Percentiles rank a stretch among this genome's conserved stretches.
Evolutionary conservation across 2,113 vertebrate genomes (phyloP).

Genomic region (Tragelaphus strepsiceros): DNA sequence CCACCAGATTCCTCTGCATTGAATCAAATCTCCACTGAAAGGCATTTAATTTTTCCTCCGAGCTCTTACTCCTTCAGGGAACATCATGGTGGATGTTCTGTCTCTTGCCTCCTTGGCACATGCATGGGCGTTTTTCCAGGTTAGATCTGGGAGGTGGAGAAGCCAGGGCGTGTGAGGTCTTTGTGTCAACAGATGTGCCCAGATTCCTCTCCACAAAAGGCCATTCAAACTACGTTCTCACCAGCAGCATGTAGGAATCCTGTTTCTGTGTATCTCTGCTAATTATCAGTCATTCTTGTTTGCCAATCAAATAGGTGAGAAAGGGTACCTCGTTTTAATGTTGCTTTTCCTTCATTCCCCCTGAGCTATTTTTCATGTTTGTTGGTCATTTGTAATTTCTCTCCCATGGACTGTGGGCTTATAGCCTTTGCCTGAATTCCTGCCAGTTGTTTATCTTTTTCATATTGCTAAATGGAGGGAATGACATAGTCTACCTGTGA

Average conservation of each 20-base stretch:
- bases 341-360: background rate
- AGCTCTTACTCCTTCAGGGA: background rate
- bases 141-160: background rate
- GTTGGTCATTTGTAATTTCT: background rate
- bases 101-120: too few species aligned
- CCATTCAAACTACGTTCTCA: background rate
- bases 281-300: background rate
- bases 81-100: rapidly evolving
- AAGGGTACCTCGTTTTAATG: background rate
- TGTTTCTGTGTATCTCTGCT: background rate
- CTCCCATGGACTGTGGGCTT: background rate
- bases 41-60: rapidly evolving
- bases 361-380: background rate
- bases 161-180: background rate
- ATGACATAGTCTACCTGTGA: background rate
- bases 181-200: background rate
- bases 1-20: background rate
- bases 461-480: rapidly evolving
- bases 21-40: background rate
- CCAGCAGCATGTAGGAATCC: background rate
- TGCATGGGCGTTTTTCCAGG: rapidly evolving
- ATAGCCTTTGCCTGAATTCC: background rate
- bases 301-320: background rate
- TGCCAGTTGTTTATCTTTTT: background rate
- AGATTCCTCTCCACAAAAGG: background rate